A percentile compares a stretch with the other conserved stretches of the same genome.
phyloP scores from a whole-genome alignment of 2,113 vertebrate species.

The Macrotis lagotis region DNA sequence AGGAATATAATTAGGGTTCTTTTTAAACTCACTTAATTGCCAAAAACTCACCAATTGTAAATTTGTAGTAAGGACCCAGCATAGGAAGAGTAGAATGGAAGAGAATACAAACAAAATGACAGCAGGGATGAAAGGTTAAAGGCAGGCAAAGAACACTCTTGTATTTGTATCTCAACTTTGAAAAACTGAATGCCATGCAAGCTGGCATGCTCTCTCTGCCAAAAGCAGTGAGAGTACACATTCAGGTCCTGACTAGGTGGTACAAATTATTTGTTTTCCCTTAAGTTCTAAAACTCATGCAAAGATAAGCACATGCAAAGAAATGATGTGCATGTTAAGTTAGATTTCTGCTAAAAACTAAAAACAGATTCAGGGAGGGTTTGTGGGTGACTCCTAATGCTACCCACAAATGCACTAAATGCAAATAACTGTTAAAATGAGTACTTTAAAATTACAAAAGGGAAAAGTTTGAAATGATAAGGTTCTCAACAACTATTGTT shows the following conservation, averaged over 20 bases:
- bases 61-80: conserved; percentile 96
- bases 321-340: conserved; percentile 56
- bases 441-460: background rate
- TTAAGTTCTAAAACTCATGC: conserved; percentile 65
- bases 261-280: conserved; percentile 58
- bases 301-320: conserved; percentile 78
- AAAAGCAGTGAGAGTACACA: conserved; percentile 66
- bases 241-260: conserved; percentile 54
- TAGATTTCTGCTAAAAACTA: conserved; percentile 62
- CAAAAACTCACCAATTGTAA: conserved; percentile 96
- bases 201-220: conserved; percentile 79
- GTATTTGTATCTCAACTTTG: conserved; percentile 65
- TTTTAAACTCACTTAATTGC: conserved; percentile 79
- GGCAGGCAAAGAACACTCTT: conserved; percentile 80
- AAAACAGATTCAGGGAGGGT: conserved; percentile 62
- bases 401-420: conserved; percentile 10
- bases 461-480: conserved; percentile 31
- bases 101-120: conserved; percentile 88
- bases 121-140: conserved; percentile 86
- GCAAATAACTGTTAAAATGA: conserved; percentile 6
- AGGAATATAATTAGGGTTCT: conserved; percentile 76
- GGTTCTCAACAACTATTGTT: background rate
- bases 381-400: conserved; percentile 52
- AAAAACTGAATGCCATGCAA: conserved; percentile 81
- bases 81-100: conserved; percentile 88